Evolutionary conservation across 2,797 vertebrate species (phyloP).

Genomic region (Gymnoscopelus microlampas): DNA sequence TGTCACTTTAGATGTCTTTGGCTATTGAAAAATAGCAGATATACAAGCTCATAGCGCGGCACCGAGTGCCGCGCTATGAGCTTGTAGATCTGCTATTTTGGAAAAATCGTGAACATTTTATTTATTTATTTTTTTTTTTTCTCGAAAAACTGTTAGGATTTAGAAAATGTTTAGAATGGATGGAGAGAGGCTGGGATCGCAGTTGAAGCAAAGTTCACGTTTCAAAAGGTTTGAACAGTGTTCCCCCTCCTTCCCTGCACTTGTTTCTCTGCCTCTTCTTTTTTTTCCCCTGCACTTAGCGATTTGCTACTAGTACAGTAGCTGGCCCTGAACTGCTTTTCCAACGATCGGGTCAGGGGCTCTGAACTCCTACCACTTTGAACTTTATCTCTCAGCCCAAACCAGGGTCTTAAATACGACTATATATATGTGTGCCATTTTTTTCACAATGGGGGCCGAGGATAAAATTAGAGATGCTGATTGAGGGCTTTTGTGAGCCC

Average conservation of each 20-base stretch:
- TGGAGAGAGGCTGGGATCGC: conserved; percentile 10
- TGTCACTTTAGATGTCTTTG: too few relatives aligned
- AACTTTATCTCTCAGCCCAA: not conserved
- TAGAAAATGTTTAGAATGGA: too few relatives aligned
- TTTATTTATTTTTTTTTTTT: too few relatives aligned
- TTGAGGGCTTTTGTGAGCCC: too few relatives aligned
- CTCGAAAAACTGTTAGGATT: too few relatives aligned
- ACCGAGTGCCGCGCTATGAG: too few relatives aligned
- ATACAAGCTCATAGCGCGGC: too few relatives aligned
- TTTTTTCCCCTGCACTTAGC: conserved; percentile 18
- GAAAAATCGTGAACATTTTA: too few relatives aligned
- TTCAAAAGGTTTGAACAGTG: conserved; percentile 5
- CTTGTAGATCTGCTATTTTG: too few relatives aligned
- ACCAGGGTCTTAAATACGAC: not conserved
- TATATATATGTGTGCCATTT: not conserved
- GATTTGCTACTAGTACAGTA: not conserved
- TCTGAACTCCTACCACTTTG: not conserved
- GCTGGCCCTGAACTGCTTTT: not conserved
- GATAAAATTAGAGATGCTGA: too few relatives aligned
- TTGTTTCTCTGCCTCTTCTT: conserved; percentile 6
- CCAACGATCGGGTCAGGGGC: not conserved
- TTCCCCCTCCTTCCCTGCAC: too few relatives aligned
- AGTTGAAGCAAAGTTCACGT: conserved; percentile 14
- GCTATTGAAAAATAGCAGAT: too few relatives aligned
- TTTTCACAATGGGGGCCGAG: not conserved